These are phyloP conservation scores for Heterochromis multidens DNA, from an alignment of 2,113 vertebrate species.

Conservation along the genomic window DNA sequence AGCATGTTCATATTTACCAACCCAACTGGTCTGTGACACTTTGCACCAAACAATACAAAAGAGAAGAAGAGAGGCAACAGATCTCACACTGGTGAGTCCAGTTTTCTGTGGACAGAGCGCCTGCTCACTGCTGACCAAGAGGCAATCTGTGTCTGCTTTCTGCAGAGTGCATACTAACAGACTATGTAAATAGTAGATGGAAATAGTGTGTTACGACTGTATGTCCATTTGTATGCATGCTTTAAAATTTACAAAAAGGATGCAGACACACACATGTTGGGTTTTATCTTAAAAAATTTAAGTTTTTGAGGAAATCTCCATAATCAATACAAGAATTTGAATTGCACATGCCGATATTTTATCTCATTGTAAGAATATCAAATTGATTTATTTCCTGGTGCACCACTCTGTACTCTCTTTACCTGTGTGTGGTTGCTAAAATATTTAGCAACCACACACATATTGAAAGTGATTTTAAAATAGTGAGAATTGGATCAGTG, in stretches of 20 bases:
- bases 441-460: slow-evolving; percentile 13
- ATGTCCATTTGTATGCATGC: background rate
- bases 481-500: background rate
- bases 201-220: background rate
- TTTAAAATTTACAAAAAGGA: background rate
- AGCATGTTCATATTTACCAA: slow-evolving; percentile 38
- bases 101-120: slow-evolving; percentile 3
- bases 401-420: background rate
- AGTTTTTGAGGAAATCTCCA: background rate
- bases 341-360: background rate
- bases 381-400: background rate
- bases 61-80: slow-evolving; percentile 21
- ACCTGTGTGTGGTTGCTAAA: no score
- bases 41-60: slow-evolving; percentile 42
- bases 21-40: slow-evolving; percentile 39
- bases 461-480: background rate
- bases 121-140: slow-evolving; percentile 20
- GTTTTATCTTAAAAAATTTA: background rate
- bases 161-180: background rate
- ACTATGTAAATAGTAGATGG: background rate
- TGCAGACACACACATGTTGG: fast-evolving
- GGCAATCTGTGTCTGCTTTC: slow-evolving; percentile 35
- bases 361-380: background rate
- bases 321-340: fast-evolving
- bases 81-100: slow-evolving; percentile 29